Percentiles rank a stretch among this genome's conserved stretches.
Evolutionary conservation across 2,888 invertebrate species (phyloP).

Genomic region (Heterodera filipjevi): DNA sequence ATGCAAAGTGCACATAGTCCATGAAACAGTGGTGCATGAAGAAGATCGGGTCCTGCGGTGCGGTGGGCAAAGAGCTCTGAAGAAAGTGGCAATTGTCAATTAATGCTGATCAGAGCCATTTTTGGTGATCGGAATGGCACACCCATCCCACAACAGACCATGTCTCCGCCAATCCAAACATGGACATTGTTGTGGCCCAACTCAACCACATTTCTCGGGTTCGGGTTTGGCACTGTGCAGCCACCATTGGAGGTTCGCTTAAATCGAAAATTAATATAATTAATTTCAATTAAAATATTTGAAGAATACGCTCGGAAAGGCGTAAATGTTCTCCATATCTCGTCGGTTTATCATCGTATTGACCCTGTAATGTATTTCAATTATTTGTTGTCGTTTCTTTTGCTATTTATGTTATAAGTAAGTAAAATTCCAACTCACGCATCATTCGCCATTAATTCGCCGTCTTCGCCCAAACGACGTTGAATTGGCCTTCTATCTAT

Average conservation of each 20-base stretch:
- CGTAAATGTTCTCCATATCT: neutral
- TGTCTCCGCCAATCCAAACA: conserved; percentile 54
- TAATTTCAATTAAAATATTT: neutral
- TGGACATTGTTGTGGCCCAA: conserved; percentile 56
- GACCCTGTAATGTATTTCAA: neutral
- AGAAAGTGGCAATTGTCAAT: neutral
- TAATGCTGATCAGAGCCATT: neutral
- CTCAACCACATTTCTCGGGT: neutral
- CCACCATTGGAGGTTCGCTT: neutral
- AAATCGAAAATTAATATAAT: neutral
- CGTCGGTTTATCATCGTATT: neutral
- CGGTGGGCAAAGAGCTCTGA: neutral
- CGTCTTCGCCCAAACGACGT: conserved; percentile 41
- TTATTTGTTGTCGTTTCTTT: neutral
- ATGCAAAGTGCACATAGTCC: conserved; percentile 20
- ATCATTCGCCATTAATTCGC: conserved; percentile 51
- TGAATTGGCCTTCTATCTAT: conserved; percentile 11
- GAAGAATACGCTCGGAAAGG: neutral
- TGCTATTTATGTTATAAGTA: neutral
- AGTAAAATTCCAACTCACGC: too few species aligned
- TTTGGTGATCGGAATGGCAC: conserved; percentile 46
- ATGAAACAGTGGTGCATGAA: conserved; percentile 63
- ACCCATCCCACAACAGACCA: conserved; percentile 41
- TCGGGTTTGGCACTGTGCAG: neutral
- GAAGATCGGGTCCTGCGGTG: conserved; percentile 64